Evolutionary conservation across 30 jellyfish, hydroid and myxozoan species (phyloP), one percentile per base, ranked within the genome.

Genomic region (Chrysaora quinquecirrha): DNA sequence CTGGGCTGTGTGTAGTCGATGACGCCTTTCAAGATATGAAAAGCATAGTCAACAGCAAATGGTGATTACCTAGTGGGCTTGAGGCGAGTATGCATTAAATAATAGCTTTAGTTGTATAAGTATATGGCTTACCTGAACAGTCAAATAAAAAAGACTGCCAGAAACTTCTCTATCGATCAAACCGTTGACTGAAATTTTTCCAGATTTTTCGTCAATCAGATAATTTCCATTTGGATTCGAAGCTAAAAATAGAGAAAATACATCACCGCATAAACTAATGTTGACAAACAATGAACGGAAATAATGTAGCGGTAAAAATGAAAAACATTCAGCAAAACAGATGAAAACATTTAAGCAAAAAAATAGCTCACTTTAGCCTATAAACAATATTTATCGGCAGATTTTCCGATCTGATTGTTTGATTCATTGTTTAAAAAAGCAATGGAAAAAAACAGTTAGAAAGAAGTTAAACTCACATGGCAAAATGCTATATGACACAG

Each of bases 1-100:
- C 86, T 16, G 94, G 94, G 19, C 64, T 74, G 52, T 83, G 94
- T 1, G 64, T 35, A 1, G 94, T 83, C 58, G 94, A 71, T 18
- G 75, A 16, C 24, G 87, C 94, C 94, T 83, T 38, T 38, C 14
- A 38, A 38, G 14, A 38, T 6, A 38, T 38, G 14, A 14, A 38
- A n/a, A n/a, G n/a, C n/a, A n/a, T n/a, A n/a, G n/a, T n/a, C n/a
- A n/a, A n/a, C n/a, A n/a, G n/a, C n/a, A n/a, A n/a, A n/a, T n/a
- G n/a, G n/a, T n/a, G n/a, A n/a, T n/a, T n/a, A n/a, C n/a, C n/a
- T n/a, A n/a, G n/a, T n/a, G n/a, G n/a, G n/a, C n/a, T n/a, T n/a
- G n/a, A n/a, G n/a, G n/a, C n/a, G n/a, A n/a, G n/a, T n/a, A n/a
- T n/a, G n/a, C n/a, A n/a, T n/a, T n/a, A n/a, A n/a, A n/a, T n/a